A percentile compares a stretch with the other conserved stretches of the same genome.
phyloP scores from a whole-genome alignment of 2,797 vertebrate species.

The Hydrocynus forskahlii region DNA sequence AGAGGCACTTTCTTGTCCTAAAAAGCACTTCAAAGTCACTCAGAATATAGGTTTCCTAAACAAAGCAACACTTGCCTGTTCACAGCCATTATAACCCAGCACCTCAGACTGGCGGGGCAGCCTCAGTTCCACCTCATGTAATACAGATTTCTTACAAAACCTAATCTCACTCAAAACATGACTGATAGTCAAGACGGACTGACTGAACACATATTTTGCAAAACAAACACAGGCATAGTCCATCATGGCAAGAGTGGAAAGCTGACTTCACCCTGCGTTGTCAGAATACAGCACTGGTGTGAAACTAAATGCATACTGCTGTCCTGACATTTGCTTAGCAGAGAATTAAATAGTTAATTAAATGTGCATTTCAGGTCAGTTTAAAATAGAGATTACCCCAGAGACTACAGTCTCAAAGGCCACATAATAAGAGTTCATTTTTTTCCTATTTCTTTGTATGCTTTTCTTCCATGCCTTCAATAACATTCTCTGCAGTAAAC shows the following conservation, averaged over 20 bases:
- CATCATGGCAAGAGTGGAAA: not conserved
- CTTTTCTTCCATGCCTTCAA: not conserved
- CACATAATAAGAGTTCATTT: not conserved
- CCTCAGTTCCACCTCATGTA: not conserved
- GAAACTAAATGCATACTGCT: constrained; percentile 13
- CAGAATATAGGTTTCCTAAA: not conserved
- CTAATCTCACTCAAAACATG: not conserved
- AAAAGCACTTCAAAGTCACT: constrained; percentile 25
- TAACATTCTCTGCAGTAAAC: not conserved
- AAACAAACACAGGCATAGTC: not conserved
- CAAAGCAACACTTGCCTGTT: constrained; percentile 19
- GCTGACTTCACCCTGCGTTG: not conserved
- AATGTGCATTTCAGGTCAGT: not conserved
- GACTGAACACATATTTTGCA: not conserved
- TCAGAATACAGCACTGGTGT: not conserved
- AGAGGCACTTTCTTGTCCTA: constrained; percentile 66
- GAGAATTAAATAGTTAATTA: not conserved
- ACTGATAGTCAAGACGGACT: not conserved
- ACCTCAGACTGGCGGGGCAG: not conserved
- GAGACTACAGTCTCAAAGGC: constrained; percentile 14
- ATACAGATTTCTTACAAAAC: not conserved
- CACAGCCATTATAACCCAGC: constrained; percentile 4
- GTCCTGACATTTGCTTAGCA: not conserved
- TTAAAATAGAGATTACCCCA: not conserved
- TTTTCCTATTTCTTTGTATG: not conserved